Conservation (phyloP, 2,113 vertebrate species). For the Catagonus wagneri region DNA sequence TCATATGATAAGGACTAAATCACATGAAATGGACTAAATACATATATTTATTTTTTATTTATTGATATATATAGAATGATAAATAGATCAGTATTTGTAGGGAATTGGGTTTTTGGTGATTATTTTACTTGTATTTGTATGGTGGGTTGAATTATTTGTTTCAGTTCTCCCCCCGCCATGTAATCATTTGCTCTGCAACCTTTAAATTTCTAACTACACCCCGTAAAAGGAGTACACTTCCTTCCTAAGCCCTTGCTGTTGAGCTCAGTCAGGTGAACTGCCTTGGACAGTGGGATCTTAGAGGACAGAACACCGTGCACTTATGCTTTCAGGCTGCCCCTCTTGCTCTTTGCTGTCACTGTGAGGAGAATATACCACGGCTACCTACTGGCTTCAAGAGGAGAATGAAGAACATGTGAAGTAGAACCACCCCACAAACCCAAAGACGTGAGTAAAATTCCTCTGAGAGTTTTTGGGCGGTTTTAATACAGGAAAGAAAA, state of each 20-base stretch:
- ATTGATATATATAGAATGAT: neutral
- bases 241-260: neutral
- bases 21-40: neutral
- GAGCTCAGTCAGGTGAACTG: neutral
- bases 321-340: neutral
- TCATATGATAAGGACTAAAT: neutral
- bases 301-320: neutral
- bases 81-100: neutral
- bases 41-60: neutral
- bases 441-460: neutral
- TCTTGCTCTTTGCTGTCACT: neutral
- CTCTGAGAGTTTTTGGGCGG: neutral
- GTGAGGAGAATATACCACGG: neutral
- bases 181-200: neutral
- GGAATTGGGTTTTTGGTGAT: neutral
- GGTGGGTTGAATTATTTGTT: neutral
- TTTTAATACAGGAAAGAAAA: neutral
- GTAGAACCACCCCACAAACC: neutral
- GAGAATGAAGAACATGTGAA: neutral
- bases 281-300: neutral
- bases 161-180: neutral
- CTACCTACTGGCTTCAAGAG: neutral
- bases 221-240: neutral
- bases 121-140: neutral
- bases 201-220: neutral